Evolutionary conservation across 2,888 invertebrate species (phyloP), one percentile per base, ranked within the genome.

Genomic region (Matsumyia berberina): DNA sequence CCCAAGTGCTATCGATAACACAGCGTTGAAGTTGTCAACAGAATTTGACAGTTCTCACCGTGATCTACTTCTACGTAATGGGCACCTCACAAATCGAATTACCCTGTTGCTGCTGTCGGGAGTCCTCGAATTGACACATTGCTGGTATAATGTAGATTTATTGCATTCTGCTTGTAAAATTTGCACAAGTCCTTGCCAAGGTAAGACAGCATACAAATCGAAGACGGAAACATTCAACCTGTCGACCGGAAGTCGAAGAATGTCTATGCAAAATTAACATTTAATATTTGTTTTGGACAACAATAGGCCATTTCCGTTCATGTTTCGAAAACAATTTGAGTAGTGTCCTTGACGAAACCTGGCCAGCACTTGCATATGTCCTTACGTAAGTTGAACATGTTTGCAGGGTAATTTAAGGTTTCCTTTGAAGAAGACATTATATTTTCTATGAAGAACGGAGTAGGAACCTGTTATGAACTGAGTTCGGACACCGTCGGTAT

Each of bases 51-150:
- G 39, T 15, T 35, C 46, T 33, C 11, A 64, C 15, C 35, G 35
- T 5, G 35, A n/a, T 37, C 12, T 15, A 33, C 19, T 37, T 37
- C 49, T 9, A 58, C 49, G 39, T 51, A 49, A 15, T 51, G 6
- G 58, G 17, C 35, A 37, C 8, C 37, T 17, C 9, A 39, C 42
- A 51, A 51, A 53, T 31, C 33, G 29, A 53, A 33, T 62, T 33
- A 53, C 42, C 62, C 73, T 62, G 73, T 73, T 73, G 72, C 53
- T 73, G 33, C 42, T 57, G 1, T 9, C 29, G 39, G 24, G 11
- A 39, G 33, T 51, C 33, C 5, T n/a, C n/a, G n/a, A 49, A 24
- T 46, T 67, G 67, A 24, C 33, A 57, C 35, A 69, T 57, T 69
- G 44, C 42, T 35, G 44, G 31, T 44, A 44, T 7, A 44, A 44